Evolutionary conservation across 2,797 vertebrate genomes (phyloP).

Genomic region (Onychomys arenicola): DNA sequence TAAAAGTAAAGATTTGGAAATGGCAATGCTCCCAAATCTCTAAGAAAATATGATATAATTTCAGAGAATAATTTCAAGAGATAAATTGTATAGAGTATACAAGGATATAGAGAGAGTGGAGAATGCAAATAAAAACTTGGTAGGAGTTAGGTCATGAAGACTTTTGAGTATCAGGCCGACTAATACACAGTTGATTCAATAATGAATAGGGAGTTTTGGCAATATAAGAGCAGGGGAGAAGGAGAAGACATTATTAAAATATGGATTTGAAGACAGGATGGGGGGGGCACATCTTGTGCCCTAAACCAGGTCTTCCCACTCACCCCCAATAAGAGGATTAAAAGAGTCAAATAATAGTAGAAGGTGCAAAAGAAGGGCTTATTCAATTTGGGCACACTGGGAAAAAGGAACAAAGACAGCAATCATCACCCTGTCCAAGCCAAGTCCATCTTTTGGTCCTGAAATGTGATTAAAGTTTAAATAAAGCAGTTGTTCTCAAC

Average conservation of each 20-base stretch:
- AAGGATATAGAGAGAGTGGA: not conserved
- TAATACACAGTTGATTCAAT: conserved; percentile 8
- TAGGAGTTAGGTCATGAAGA: not conserved
- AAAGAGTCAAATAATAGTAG: not conserved
- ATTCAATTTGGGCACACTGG: not conserved
- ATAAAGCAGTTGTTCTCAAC: not conserved
- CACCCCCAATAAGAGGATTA: not conserved
- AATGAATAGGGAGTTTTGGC: not conserved
- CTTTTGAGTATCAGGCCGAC: conserved; percentile 6
- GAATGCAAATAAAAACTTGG: not conserved
- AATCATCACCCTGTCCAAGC: not conserved
- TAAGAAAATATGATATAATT: not conserved
- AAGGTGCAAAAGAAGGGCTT: not conserved
- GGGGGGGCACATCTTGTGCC: not conserved
- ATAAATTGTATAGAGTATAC: not conserved
- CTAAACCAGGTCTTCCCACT: not conserved
- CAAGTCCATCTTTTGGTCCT: not conserved
- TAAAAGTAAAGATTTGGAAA: conserved; percentile 46
- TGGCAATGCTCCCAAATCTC: conserved; percentile 6
- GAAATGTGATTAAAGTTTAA: not conserved
- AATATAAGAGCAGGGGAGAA: not conserved
- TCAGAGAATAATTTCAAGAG: conserved; percentile 6
- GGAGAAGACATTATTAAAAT: not conserved
- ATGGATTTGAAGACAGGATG: not conserved
- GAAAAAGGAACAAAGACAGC: not conserved